Evolutionary conservation across 1,140 invertebrate genomes (phyloP).

Genomic region (Araneus ventricosus): DNA sequence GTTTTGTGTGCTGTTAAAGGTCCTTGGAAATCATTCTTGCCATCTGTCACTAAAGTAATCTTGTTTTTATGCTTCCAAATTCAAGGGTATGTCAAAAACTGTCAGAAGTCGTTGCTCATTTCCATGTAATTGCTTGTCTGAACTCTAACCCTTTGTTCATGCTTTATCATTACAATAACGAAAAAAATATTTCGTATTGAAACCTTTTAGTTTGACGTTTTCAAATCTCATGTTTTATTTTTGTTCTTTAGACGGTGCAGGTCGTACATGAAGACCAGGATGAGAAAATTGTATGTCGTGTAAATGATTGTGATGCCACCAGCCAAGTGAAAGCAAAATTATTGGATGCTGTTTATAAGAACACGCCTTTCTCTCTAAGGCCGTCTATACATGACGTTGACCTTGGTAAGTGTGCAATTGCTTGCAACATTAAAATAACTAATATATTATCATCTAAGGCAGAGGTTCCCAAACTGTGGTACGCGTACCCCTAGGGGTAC

Average conservation of each 20-base stretch:
- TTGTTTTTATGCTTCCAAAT: neutral
- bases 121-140: neutral
- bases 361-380: constrained; percentile 93
- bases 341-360: constrained; percentile 97
- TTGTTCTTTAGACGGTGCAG: constrained; percentile 70
- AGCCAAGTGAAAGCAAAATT: constrained; percentile 99
- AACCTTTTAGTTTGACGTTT: neutral
- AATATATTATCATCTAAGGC: too few species aligned
- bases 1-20: neutral
- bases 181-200: neutral
- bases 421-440: too few species aligned
- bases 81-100: neutral
- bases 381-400: constrained; percentile 95
- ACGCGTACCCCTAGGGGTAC: too few species aligned
- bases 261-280: constrained; percentile 93
- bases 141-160: neutral
- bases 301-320: constrained; percentile 98
- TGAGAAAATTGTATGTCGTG: constrained; percentile 96
- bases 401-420: constrained; percentile 81
- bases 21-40: neutral
- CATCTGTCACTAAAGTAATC: neutral
- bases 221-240: neutral
- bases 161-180: neutral
- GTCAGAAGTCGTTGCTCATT: neutral
- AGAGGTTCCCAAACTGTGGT: too few species aligned